Percentiles rank a stretch among this genome's conserved stretches.
These are phyloP conservation scores for Amblyjoppa fuscipennis DNA, from an alignment of 2,888 invertebrate species.

Conservation along the genomic window DNA sequence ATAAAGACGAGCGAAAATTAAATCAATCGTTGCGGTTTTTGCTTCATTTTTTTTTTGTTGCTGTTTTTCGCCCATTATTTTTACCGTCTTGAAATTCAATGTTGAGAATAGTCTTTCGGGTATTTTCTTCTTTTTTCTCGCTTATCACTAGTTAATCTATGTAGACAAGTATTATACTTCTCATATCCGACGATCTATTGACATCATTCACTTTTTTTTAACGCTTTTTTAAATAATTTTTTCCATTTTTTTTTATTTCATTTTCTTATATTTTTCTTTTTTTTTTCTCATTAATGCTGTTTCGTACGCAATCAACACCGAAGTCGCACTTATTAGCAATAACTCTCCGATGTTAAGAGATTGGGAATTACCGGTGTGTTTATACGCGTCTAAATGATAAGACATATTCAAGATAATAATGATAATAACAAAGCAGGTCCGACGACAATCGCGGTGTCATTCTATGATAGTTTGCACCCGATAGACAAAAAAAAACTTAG, in stretches of 20 bases:
- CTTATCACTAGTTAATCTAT: conserved; percentile 60
- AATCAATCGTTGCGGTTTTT: conserved; percentile 5
- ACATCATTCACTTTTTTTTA: conserved; percentile 73
- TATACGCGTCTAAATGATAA: conserved; percentile 44
- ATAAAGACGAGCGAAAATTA: conserved; percentile 42
- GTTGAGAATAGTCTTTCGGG: conserved; percentile 72
- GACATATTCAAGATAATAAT: conserved; percentile 47
- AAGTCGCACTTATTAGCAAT: conserved; percentile 81
- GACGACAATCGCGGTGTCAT: conserved; percentile 29
- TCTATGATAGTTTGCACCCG: background rate
- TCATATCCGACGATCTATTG: conserved; percentile 78
- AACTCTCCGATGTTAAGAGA: conserved; percentile 79
- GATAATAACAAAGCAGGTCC: conserved; percentile 8
- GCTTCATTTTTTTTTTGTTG: conserved; percentile 26
- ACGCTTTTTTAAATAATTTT: conserved; percentile 62
- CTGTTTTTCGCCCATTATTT: conserved; percentile 42
- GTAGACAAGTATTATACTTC: conserved; percentile 39
- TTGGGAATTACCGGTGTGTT: conserved; percentile 75
- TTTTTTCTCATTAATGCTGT: conserved; percentile 69
- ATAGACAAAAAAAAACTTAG: background rate
- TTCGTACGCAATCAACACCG: conserved; percentile 81
- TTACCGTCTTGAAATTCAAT: conserved; percentile 46
- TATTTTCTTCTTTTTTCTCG: conserved; percentile 67
- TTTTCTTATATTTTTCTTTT: conserved; percentile 70
- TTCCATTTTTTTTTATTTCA: conserved; percentile 72